Percentiles rank a stretch among this genome's conserved stretches.
Evolutionary conservation across 2,888 invertebrate genomes (phyloP).

Genomic region (Chironomus riparius): DNA sequence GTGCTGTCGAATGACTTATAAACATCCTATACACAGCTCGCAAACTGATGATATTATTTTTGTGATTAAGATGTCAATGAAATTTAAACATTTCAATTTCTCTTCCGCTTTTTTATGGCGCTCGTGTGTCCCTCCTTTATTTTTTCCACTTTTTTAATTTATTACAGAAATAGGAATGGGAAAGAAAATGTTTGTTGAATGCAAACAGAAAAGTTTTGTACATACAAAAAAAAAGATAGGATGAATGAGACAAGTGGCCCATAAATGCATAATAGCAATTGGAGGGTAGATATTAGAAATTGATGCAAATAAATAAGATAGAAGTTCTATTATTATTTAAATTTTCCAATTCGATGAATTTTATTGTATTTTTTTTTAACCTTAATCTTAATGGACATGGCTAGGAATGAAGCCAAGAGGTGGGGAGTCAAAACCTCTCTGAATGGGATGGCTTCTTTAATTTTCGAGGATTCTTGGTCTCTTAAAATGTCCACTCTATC

Average conservation of each 20-base stretch:
- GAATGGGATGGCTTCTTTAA: too few species aligned
- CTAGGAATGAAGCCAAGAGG: too few species aligned
- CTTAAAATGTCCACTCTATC: too few species aligned
- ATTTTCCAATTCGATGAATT: too few species aligned
- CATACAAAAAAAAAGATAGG: not conserved
- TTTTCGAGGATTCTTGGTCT: too few species aligned
- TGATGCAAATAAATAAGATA: not conserved
- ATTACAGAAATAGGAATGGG: not conserved
- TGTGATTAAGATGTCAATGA: constrained; percentile 4
- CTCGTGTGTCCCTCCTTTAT: not conserved
- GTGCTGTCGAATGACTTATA: not conserved
- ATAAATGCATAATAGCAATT: not conserved
- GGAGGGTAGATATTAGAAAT: not conserved
- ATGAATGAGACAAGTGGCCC: not conserved
- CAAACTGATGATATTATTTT: too few species aligned
- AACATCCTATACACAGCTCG: not conserved
- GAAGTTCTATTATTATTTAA: too few species aligned
- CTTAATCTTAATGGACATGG: too few species aligned
- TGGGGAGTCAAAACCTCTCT: too few species aligned
- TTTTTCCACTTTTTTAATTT: not conserved
- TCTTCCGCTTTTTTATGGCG: not conserved
- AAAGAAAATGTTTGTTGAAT: not conserved
- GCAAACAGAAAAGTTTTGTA: not conserved
- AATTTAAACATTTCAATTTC: constrained; percentile 2
- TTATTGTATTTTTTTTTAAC: too few species aligned